Evolutionary conservation across 1,140 invertebrate species (phyloP).

Genomic region (Drosophila kepulauana): DNA sequence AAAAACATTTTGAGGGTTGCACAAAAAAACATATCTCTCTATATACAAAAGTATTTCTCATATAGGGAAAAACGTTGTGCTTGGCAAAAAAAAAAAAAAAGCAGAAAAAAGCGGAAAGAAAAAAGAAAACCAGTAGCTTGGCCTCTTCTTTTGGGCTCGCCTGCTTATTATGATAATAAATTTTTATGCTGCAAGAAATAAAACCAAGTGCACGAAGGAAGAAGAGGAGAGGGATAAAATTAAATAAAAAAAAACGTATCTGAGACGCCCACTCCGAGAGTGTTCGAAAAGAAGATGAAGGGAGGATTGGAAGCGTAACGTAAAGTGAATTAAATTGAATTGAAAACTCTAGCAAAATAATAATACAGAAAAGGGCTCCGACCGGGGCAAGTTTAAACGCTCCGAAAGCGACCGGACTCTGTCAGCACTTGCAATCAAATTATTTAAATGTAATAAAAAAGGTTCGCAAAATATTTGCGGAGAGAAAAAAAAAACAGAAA

Average conservation of each 20-base stretch:
- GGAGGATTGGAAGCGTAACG: slow-evolving; percentile 2
- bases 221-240: slow-evolving; percentile 45
- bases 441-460: slow-evolving; percentile 83
- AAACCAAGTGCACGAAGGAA: slow-evolving; percentile 58
- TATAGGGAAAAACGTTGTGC: slow-evolving; percentile 11
- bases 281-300: not conserved
- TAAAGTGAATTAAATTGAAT: slow-evolving; percentile 83
- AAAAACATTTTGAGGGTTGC: slow-evolving; percentile 75
- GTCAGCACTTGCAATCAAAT: slow-evolving; percentile 74
- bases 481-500: slow-evolving; percentile 2
- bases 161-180: slow-evolving; percentile 82
- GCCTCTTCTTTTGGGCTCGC: slow-evolving; percentile 45
- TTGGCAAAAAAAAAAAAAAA: slow-evolving; percentile 6
- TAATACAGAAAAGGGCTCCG: slow-evolving; percentile 36
- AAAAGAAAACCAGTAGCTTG: slow-evolving; percentile 27
- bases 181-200: slow-evolving; percentile 76
- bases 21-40: slow-evolving; percentile 23
- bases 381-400: slow-evolving; percentile 66
- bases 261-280: slow-evolving; percentile 40
- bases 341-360: slow-evolving; percentile 69
- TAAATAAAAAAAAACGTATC: slow-evolving; percentile 76
- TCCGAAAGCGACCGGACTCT: slow-evolving; percentile 39
- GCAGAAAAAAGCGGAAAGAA: too few relatives aligned
- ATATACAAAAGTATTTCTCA: slow-evolving; percentile 34
- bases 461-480: slow-evolving; percentile 71